These are phyloP conservation scores for Sycophaga agraensis DNA, from an alignment of 1,140 invertebrate genomes.

Conservation along the genomic window DNA sequence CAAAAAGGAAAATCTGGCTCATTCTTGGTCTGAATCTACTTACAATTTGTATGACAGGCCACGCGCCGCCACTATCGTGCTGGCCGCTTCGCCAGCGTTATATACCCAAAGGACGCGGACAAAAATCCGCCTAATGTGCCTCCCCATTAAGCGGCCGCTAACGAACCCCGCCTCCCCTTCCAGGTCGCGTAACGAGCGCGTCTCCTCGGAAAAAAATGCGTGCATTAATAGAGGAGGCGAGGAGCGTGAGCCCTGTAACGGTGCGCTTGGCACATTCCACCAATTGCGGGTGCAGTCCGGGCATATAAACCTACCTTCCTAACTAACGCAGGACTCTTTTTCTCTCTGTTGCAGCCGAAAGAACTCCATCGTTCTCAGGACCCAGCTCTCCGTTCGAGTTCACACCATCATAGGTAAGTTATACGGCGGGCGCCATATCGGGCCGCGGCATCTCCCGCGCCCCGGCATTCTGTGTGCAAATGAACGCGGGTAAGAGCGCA, in stretches of 20 bases:
- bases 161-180: too few relatives aligned
- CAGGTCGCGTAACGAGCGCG: too few relatives aligned
- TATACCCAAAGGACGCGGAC: neutral
- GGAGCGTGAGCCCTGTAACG: too few relatives aligned
- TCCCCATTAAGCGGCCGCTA: neutral
- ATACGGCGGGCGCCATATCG: constrained; percentile 64
- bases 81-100: too few relatives aligned
- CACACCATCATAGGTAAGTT: constrained; percentile 97
- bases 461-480: constrained; percentile 13
- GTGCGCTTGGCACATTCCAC: too few relatives aligned
- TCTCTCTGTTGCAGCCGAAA: constrained; percentile 82
- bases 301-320: neutral
- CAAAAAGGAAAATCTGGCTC: too few relatives aligned
- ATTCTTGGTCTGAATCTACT: too few relatives aligned
- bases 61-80: too few relatives aligned
- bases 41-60: too few relatives aligned
- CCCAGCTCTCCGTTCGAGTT: constrained; percentile 93
- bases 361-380: constrained; percentile 93
- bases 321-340: constrained; percentile 38
- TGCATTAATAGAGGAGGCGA: constrained; percentile 7
- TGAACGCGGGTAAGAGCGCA: constrained; percentile 4
- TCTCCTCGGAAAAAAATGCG: too few relatives aligned
- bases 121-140: neutral
- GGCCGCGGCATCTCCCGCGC: neutral
- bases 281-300: too few relatives aligned